These are phyloP conservation scores for Griposia aprilina DNA, from an alignment of 2,888 invertebrate genomes.

Conservation along the genomic window DNA sequence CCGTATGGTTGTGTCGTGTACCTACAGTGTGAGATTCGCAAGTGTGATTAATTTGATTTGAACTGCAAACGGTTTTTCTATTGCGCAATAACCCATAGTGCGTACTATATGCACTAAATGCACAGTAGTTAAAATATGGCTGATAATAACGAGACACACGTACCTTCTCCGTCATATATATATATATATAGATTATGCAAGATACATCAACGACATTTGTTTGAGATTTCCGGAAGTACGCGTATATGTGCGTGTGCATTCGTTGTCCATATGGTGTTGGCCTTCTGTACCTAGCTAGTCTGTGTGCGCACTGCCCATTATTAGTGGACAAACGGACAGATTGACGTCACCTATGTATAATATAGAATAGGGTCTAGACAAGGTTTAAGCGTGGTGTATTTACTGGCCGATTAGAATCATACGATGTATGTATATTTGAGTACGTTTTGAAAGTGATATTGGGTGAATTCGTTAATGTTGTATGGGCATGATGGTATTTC, in stretches of 20 bases:
- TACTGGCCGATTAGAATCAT: constrained; percentile 15
- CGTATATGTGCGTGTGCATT: neutral
- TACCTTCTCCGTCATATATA: no score
- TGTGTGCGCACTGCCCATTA: constrained; percentile 48
- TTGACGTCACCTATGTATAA: constrained; percentile 67
- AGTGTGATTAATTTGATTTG: no score
- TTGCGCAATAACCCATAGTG: no score
- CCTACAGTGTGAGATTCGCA: no score
- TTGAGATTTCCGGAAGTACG: neutral
- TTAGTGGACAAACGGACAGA: constrained; percentile 69
- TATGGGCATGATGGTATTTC: neutral
- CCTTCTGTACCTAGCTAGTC: neutral
- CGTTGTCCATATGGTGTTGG: no score
- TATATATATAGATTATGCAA: no score
- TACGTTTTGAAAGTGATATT: neutral
- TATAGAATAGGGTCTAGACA: constrained; percentile 55
- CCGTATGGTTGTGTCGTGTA: no score
- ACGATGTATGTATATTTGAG: neutral
- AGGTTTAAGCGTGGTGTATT: constrained; percentile 47
- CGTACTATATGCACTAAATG: no score
- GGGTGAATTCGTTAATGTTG: neutral
- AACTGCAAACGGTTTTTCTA: no score
- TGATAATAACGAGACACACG: no score
- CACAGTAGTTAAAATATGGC: no score
- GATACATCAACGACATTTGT: neutral